Evolutionary conservation across 1,140 invertebrate species (phyloP).

Genomic region (Drosophila orena): DNA sequence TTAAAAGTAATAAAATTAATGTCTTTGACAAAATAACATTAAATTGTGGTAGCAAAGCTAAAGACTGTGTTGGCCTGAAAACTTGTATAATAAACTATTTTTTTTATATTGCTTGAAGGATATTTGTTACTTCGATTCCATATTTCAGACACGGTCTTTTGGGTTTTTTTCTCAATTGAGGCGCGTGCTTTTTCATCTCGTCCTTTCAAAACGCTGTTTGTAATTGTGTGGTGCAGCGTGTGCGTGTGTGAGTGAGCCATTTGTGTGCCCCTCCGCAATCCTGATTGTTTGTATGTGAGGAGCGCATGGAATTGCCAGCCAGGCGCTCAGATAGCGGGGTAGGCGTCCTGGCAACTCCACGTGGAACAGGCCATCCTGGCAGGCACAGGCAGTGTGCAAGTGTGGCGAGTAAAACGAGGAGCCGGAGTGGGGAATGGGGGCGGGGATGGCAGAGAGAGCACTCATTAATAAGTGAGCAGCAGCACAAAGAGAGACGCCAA

Average conservation of each 20-base stretch:
- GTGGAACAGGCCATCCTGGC: conserved; percentile 17
- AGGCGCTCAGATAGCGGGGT: conserved; percentile 67
- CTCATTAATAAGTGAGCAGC: conserved; percentile 60
- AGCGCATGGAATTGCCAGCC: conserved; percentile 50
- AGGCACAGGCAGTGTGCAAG: conserved; percentile 44
- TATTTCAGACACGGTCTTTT: not conserved
- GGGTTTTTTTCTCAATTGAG: conserved; percentile 46
- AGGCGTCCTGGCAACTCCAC: conserved; percentile 33
- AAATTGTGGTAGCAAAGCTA: too few relatives aligned
- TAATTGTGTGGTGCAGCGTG: conserved; percentile 10
- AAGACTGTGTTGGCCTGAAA: too few relatives aligned
- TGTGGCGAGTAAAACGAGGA: conserved; percentile 27
- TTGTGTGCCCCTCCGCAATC: conserved; percentile 2
- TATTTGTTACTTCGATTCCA: not conserved
- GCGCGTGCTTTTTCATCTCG: conserved; percentile 44
- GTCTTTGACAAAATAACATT: too few relatives aligned
- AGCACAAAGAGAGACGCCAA: conserved; percentile 33
- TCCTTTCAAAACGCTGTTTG: conserved; percentile 24
- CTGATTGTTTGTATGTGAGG: conserved; percentile 56
- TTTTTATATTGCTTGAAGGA: not conserved
- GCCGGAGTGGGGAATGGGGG: not conserved
- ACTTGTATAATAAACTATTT: not conserved
- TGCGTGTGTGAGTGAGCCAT: conserved; percentile 2
- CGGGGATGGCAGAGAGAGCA: conserved; percentile 9
- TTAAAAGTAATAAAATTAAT: too few relatives aligned